phyloP scores from a whole-genome alignment of 2,797 vertebrate species.

The Dicrostonyx torquatus region DNA sequence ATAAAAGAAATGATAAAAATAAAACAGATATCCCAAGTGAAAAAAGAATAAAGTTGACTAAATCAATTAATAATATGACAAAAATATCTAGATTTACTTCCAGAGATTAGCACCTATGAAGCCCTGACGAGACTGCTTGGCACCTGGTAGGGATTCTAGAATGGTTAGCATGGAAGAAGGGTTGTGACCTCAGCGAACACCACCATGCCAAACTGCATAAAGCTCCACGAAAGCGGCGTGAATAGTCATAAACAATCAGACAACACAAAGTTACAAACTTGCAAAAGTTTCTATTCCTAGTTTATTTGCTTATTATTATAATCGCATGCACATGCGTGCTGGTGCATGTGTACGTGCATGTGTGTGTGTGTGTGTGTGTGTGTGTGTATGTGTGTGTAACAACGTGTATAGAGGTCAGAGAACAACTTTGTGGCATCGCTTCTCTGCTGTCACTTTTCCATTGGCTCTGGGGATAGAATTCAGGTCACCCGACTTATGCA shows the following conservation, averaged over 20 bases:
- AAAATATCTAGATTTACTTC: background rate
- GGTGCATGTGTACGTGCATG: background rate
- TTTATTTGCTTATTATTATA: background rate
- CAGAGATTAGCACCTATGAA: background rate
- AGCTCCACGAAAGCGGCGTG: background rate
- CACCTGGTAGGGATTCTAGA: background rate
- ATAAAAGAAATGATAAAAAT: slow-evolving; percentile 76
- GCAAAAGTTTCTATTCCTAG: background rate
- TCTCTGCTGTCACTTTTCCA: background rate
- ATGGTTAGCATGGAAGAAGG: background rate
- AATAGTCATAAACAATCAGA: background rate
- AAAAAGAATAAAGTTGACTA: background rate
- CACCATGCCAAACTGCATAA: background rate
- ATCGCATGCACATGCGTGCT: background rate
- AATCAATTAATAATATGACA: background rate
- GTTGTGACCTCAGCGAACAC: background rate
- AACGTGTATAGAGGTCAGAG: background rate
- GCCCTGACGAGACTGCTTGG: background rate
- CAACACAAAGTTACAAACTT: background rate
- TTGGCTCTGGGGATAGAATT: background rate
- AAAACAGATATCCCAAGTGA: slow-evolving; percentile 42
- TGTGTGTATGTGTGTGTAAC: background rate
- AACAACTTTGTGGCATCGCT: background rate
- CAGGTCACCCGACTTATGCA: background rate
- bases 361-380: background rate